Percentiles rank a stretch among this genome's conserved stretches.
Evolutionary conservation across 2,888 invertebrate genomes (phyloP).

Genomic region (Dromius quadrimaculatus): DNA sequence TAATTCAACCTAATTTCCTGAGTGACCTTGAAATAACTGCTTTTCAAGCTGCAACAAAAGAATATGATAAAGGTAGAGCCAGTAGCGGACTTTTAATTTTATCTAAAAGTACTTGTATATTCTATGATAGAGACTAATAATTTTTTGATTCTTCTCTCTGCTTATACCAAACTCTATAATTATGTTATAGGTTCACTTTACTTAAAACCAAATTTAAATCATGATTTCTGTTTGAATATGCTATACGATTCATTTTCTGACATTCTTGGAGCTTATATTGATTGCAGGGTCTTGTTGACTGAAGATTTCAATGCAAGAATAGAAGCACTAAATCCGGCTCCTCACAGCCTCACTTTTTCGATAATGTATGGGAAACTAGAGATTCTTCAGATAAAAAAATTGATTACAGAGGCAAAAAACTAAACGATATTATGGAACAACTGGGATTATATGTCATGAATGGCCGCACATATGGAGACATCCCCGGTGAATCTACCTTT

Average conservation of each 20-base stretch:
- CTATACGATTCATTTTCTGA: background rate
- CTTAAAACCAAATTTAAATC: slow-evolving; percentile 4
- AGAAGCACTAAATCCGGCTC: background rate
- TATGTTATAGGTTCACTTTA: background rate
- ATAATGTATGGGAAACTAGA: slow-evolving; percentile 3
- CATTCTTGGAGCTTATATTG: background rate
- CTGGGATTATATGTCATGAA: background rate
- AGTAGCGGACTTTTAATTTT: slow-evolving; percentile 2
- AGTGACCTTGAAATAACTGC: no score
- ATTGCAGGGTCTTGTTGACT: background rate
- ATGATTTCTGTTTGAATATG: background rate
- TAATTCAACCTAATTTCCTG: no score
- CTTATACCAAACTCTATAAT: background rate
- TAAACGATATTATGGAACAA: slow-evolving; percentile 3
- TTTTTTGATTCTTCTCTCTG: background rate
- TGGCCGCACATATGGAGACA: background rate
- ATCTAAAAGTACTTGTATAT: background rate
- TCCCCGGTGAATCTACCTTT: slow-evolving; percentile 3
- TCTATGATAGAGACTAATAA: background rate
- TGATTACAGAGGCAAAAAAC: background rate
- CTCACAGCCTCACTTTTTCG: background rate
- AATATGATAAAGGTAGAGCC: slow-evolving; percentile 4
- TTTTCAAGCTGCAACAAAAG: no score
- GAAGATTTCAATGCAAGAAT: background rate
- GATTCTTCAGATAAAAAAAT: background rate